Conservation (phyloP, 2,888 invertebrate genomes). For the Philaethria dido region DNA sequence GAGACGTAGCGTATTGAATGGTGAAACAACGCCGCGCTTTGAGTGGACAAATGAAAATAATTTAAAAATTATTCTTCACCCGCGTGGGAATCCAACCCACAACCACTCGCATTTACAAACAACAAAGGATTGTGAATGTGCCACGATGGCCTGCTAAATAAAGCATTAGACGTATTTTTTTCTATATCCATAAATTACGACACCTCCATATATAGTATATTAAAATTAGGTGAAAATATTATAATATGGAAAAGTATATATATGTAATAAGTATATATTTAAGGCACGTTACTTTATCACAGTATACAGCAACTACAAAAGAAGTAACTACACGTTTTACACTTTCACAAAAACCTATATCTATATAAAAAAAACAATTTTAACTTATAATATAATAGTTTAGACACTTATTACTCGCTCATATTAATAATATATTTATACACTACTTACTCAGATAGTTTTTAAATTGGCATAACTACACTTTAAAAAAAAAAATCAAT, state of each 20-base stretch:
- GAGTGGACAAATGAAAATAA: too few species aligned
- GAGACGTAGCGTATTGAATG: too few species aligned
- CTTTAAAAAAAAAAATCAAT: background rate
- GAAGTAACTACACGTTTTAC: constrained; percentile 38
- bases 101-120: too few species aligned
- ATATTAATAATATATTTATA: background rate
- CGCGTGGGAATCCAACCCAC: too few species aligned
- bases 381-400: background rate
- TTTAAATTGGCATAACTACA: background rate
- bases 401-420: background rate
- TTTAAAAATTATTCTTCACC: too few species aligned
- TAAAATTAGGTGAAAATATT: background rate
- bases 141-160: too few species aligned
- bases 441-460: background rate
- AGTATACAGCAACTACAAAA: constrained; percentile 67
- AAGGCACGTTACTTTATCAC: constrained; percentile 79
- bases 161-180: background rate
- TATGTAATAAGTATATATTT: constrained; percentile 48
- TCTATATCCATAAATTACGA: background rate
- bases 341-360: constrained; percentile 27
- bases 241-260: constrained; percentile 25
- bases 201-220: background rate
- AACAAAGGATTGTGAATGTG: too few species aligned
- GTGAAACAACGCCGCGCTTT: too few species aligned
- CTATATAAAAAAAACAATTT: constrained; percentile 16